Evolutionary conservation across 2,888 invertebrate species (phyloP).

Genomic region (Psylliodes chrysocephalus): DNA sequence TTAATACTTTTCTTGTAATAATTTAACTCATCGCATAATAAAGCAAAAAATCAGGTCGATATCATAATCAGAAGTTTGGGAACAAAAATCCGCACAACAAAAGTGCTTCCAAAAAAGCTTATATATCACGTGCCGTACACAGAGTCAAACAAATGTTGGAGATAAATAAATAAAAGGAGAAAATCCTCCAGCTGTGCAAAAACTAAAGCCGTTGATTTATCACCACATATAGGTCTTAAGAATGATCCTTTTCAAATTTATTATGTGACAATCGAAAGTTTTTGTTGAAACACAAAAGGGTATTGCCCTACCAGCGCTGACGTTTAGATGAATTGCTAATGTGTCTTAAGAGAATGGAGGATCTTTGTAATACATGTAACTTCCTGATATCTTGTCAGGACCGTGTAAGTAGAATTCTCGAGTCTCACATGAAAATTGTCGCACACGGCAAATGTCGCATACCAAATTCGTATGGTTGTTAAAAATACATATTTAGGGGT

Average conservation of each 20-base stretch:
- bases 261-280: constrained; percentile 29
- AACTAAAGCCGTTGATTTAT: constrained; percentile 40
- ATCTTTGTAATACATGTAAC: not conserved
- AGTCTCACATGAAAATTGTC: too few relatives aligned
- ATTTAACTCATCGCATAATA: too few relatives aligned
- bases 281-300: constrained; percentile 11
- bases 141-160: constrained; percentile 33
- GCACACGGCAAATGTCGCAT: too few relatives aligned
- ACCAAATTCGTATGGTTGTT: too few relatives aligned
- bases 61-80: not conserved
- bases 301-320: not conserved
- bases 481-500: too few relatives aligned
- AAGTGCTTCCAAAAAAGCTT: constrained; percentile 29
- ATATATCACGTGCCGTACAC: constrained; percentile 28
- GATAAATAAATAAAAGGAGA: constrained; percentile 33
- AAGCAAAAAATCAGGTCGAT: constrained; percentile 16
- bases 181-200: constrained; percentile 27
- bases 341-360: not conserved
- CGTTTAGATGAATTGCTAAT: constrained; percentile 2
- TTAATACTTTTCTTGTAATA: too few relatives aligned
- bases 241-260: constrained; percentile 22
- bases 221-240: constrained; percentile 19
- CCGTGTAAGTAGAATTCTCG: too few relatives aligned
- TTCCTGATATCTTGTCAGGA: too few relatives aligned
- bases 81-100: constrained; percentile 18